These are phyloP conservation scores for Galaxea fascicularis DNA, from an alignment of 92 coral and sea anemone genomes.

Conservation along the genomic window DNA sequence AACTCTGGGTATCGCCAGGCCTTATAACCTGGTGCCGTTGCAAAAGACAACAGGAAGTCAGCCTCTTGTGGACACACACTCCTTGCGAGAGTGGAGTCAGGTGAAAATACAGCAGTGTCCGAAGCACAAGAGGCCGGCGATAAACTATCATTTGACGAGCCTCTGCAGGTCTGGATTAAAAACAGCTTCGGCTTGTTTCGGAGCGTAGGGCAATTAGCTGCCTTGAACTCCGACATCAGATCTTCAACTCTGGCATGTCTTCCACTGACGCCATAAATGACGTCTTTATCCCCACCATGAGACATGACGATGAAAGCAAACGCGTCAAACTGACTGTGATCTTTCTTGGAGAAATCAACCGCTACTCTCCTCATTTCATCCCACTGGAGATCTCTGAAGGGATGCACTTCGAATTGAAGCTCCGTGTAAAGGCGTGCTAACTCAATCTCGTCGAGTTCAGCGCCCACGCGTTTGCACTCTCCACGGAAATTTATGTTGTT, in stretches of 20 bases:
- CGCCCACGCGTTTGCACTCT: constrained; percentile 47
- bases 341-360: background rate
- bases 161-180: constrained; percentile 77
- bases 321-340: constrained; percentile 69
- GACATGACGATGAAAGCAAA: constrained; percentile 75
- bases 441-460: constrained; percentile 60
- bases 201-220: constrained; percentile 50
- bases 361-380: constrained; percentile 35
- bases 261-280: constrained; percentile 60
- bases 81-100: background rate
- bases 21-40: background rate
- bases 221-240: constrained; percentile 39
- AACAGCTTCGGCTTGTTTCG: constrained; percentile 69
- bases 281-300: constrained; percentile 64
- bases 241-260: constrained; percentile 22
- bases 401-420: constrained; percentile 49
- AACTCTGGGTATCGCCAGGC: background rate
- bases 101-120: background rate
- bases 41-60: background rate
- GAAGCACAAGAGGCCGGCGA: background rate
- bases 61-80: background rate
- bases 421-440: constrained; percentile 47
- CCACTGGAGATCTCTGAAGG: constrained; percentile 15
- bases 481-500: constrained; percentile 37
- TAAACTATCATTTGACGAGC: background rate